phyloP scores from a whole-genome alignment of 2,113 vertebrate species.

The Vireo altiloquus region DNA sequence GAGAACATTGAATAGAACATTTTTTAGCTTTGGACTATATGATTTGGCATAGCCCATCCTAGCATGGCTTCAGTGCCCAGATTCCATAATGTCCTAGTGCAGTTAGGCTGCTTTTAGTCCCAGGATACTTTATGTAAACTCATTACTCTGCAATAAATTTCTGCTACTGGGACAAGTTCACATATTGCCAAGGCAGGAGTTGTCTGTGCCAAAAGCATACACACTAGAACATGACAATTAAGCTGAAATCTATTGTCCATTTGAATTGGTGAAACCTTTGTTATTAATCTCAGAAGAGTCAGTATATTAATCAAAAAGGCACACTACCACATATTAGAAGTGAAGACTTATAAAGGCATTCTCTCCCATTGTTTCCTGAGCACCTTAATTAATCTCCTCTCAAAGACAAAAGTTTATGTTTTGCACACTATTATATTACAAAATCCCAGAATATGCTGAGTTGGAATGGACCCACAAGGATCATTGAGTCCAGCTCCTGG shows the following conservation, averaged over 20 bases:
- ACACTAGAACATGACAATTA: background rate
- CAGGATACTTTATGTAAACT: background rate
- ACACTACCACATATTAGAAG: background rate
- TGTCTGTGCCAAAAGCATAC: background rate
- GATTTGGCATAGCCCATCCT: background rate
- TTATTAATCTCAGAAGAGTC: background rate
- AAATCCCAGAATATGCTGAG: background rate
- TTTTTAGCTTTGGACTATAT: background rate
- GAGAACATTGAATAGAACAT: background rate
- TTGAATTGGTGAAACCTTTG: background rate
- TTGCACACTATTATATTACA: background rate
- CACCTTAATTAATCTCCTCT: background rate
- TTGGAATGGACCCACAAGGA: background rate
- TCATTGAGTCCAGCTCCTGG: fast-evolving
- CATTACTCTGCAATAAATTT: background rate
- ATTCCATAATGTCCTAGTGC: background rate
- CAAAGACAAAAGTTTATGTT: background rate
- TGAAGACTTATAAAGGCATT: background rate
- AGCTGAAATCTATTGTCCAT: background rate
- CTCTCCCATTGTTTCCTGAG: background rate
- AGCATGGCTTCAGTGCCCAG: background rate
- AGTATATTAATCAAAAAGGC: background rate
- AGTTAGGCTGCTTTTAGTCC: background rate
- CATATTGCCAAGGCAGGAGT: background rate
- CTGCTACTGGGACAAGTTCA: background rate